Conservation (phyloP, 1,140 invertebrate genomes). For the Drosophila biarmipes region DNA sequence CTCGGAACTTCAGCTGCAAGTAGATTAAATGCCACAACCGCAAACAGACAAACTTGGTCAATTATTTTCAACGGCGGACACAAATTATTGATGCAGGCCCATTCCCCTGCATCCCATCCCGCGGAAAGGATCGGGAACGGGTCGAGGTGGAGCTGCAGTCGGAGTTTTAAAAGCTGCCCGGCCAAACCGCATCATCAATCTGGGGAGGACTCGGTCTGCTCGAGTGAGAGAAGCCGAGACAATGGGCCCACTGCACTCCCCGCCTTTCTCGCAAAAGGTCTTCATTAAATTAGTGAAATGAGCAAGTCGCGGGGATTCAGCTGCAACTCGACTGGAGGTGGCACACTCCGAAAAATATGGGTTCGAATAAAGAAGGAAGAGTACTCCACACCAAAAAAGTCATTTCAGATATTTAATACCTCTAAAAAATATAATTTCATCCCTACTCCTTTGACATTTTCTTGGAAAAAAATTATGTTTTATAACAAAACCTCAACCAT, state of each 20-base stretch:
- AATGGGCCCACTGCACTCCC: constrained; percentile 53
- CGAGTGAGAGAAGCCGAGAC: constrained; percentile 46
- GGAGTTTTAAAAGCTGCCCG: constrained; percentile 29
- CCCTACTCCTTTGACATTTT: too few relatives aligned
- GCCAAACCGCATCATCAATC: constrained; percentile 69
- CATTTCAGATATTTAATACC: not conserved
- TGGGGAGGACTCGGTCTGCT: constrained; percentile 40
- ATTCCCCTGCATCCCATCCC: not conserved
- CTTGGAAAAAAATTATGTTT: too few relatives aligned
- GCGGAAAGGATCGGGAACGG: constrained; percentile 6
- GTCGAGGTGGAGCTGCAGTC: not conserved
- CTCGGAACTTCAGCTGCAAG: constrained; percentile 62
- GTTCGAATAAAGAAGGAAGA: not conserved
- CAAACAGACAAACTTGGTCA: constrained; percentile 83
- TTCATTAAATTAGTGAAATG: constrained; percentile 83
- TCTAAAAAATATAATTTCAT: too few relatives aligned
- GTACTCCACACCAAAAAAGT: not conserved
- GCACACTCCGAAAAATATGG: constrained; percentile 16
- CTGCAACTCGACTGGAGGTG: constrained; percentile 17
- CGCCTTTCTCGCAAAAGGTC: constrained; percentile 67
- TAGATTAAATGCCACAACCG: constrained; percentile 81
- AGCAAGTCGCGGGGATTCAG: constrained; percentile 60
- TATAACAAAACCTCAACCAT: too few relatives aligned
- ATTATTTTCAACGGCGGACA: constrained; percentile 82
- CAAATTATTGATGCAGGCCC: constrained; percentile 79